Evolutionary conservation across 2,113 vertebrate genomes (phyloP), one percentile per base, ranked within the genome.

Genomic region (Engystomops pustulosus): DNA sequence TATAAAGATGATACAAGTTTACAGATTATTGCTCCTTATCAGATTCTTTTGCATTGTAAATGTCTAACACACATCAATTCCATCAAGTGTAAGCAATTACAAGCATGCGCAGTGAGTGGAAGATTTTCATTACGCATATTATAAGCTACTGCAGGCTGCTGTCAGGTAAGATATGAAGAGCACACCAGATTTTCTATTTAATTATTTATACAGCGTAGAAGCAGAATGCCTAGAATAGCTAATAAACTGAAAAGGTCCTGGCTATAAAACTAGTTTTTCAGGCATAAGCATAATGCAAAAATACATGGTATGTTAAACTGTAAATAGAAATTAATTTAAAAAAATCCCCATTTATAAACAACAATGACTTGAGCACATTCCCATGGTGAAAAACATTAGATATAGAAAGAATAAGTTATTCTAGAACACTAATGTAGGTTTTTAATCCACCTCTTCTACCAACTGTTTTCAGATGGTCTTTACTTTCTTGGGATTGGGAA

Each of bases 121-220:
- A 32, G n/a, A 45, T 25, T 76, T 83, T 76, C 58, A 77, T 84
- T 68, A 84, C 76, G 58, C 20, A 77, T 84, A 62, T 51, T 68
- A 84, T 30, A 84, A 30, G 17, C 58, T 36, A 11, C 58, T 68
- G 25, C 44, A 68, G 34, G 23, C 49, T 45, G 8, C 51, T 47
- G 53, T 62, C 70, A 83, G 70, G 81, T 83, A 84, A 11, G 25
- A 51, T 51, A 77, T 67, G 68, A 71, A 30, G 10, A 45, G 41
- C 71, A 78, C 65, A 36, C 47, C 82, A 84, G 74, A 77, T 53
- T 67, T 72, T 72, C 20, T 70, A 18, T 79, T 84, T 84, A 69
- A 84, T 69, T 58, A 84, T 84, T 79, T 69, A 84, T 84, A 45
- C 47, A 55, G 60, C 69, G 41, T 36, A 68, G 71, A 67, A 55